Evolutionary conservation across 2,888 invertebrate genomes (phyloP), one percentile per base, ranked within the genome.

Genomic region (Helobdella robusta): DNA sequence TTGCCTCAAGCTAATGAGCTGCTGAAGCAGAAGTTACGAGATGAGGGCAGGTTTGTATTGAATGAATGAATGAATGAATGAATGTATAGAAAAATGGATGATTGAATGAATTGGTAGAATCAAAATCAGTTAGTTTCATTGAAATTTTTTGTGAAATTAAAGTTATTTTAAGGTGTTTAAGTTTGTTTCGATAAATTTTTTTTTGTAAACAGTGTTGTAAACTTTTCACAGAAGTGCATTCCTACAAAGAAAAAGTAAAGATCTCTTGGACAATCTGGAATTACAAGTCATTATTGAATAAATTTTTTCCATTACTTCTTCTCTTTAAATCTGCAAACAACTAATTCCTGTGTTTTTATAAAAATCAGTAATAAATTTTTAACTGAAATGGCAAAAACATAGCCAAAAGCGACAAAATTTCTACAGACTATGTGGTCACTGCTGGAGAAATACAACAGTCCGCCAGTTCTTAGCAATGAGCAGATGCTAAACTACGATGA

Each of bases 241-340:
- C 76, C 79, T 94, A 58, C 89, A 92, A 79, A 85, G 89, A 76
- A 85, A 88, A 74, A 90, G 89, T 68, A 84, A 87, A 73, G 87
- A 90, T 74, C 80, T 93, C 35, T 79, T 94, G 30, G 89, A 91
- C 77, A 90, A 89, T 76, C 87, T 87, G 75, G 93, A 95, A 79
- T 78, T 75, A 2, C 72, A 88, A 78, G 85, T 81, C 18, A 32
- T 18, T 34, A 32, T n/a, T 15, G 44, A 40, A 40, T 11, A 11
- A 40, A 11, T n/a, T 40, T 40, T 40, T 40, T 40, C 15, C 15
- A n/a, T 40, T 15, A n/a, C 15, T n/a, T 40, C 11, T 15, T 40
- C 15, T 40, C 44, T n/a, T 15, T 40, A n/a, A 11, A 40, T 40
- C 44, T n/a, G 11, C 15, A 11, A 40, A 40, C 11, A 40, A 40